These are phyloP conservation scores for Chaunax sp. DNA, from an alignment of 2,797 vertebrate genomes.

Conservation along the genomic window DNA sequence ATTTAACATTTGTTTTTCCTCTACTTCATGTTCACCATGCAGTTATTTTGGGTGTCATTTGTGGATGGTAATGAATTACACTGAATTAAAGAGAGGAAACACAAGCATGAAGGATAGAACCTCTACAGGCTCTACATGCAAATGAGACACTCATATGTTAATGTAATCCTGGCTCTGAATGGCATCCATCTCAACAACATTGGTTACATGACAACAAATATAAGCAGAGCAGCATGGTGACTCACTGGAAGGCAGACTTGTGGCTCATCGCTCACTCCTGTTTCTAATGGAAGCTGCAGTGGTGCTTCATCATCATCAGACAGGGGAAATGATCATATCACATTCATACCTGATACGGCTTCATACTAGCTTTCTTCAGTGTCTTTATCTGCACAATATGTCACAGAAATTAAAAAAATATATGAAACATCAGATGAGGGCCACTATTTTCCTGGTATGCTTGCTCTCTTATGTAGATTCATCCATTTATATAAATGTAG, in stretches of 20 bases:
- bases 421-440: too few relatives aligned
- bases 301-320: too few relatives aligned
- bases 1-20: neutral
- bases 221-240: constrained; percentile 17
- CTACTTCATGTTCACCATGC: neutral
- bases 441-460: too few relatives aligned
- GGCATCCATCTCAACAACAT: constrained; percentile 33
- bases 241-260: constrained; percentile 5
- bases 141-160: constrained; percentile 76
- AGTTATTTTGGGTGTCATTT: neutral
- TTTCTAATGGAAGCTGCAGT: neutral
- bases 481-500: too few relatives aligned
- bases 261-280: too few relatives aligned
- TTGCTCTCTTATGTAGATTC: too few relatives aligned
- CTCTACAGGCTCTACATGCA: constrained; percentile 47
- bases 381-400: too few relatives aligned
- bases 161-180: constrained; percentile 52
- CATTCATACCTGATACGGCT: too few relatives aligned
- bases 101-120: neutral
- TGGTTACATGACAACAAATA: constrained; percentile 34
- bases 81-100: constrained; percentile 12
- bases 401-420: too few relatives aligned
- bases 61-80: neutral
- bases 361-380: too few relatives aligned
- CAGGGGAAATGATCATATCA: too few relatives aligned